Percentiles rank a stretch among this genome's conserved stretches.
phyloP scores from a whole-genome alignment of 2,113 vertebrate species.

The Amazona guildingii region DNA sequence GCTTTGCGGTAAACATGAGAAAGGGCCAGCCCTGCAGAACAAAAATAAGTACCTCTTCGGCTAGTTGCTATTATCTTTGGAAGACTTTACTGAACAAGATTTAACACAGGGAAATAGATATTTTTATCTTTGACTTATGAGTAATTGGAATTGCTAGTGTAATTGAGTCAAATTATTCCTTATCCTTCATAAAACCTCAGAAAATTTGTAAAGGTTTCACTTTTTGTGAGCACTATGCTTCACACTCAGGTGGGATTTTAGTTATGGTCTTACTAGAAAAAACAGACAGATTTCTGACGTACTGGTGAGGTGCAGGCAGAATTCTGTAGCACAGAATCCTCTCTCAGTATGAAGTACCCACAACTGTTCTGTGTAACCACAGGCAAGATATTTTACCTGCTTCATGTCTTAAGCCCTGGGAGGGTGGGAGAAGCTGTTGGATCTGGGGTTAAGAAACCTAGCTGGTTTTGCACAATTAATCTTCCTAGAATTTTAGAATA shows the following conservation, averaged over 20 bases:
- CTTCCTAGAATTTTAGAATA: background rate
- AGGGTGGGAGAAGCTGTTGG: fast-evolving
- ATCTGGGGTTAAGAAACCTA: background rate
- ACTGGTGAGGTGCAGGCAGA: background rate
- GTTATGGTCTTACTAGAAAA: background rate
- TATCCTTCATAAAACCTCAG: background rate
- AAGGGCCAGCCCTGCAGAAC: background rate
- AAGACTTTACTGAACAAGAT: background rate
- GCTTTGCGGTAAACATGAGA: background rate
- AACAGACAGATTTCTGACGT: background rate
- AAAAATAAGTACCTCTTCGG: background rate
- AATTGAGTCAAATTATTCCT: background rate
- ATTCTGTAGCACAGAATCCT: background rate
- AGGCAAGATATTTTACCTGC: background rate
- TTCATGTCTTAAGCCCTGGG: background rate
- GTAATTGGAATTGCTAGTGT: background rate
- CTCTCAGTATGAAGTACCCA: background rate
- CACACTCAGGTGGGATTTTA: background rate
- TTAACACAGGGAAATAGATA: background rate
- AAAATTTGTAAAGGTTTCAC: background rate
- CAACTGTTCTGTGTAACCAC: background rate
- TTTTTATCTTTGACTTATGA: background rate
- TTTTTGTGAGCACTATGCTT: background rate
- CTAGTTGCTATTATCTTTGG: background rate
- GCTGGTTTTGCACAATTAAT: background rate